Evolutionary conservation across 2,113 vertebrate genomes (phyloP), one percentile per base, ranked within the genome.

Genomic region (Syrmaticus mikado): DNA sequence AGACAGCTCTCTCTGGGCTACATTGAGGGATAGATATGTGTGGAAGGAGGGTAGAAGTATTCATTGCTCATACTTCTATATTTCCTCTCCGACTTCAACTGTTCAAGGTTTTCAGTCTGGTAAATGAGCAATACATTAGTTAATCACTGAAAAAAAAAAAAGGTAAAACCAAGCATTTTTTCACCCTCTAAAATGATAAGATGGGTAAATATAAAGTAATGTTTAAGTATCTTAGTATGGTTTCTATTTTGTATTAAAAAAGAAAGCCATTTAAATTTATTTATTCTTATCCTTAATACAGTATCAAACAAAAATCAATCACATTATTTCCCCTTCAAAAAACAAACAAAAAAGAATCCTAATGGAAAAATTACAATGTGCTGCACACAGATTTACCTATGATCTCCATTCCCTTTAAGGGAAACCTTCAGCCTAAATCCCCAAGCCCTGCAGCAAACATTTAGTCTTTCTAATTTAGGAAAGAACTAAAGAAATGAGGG

Each of bases 361-460:
- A 86, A 34, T 12, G 1, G 8, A 43, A 91, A 55, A 19, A 66
- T 9, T 70, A 77, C 13, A 64, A 28, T 48, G 2, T 55, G 41
- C 34, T 64, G 50, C 55, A 38, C 19, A 34, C 7, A 68, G 32
- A 71, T 46, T 77, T 81, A 85, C 76, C 4, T 62, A 68, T 2
- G 1, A 67, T 52, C 40, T 60, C 68, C 22, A 32, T 55, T 85
- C 91, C 58, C 19, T 41, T 75, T 96, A 87, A 89, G 30, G 71
- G 45, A 12, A 95, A 32, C 28, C 43, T 66, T 82, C 19, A 55
- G 8, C 61, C 38, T 92, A 90, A 91, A 85, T 73, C 78, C 64
- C 30, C 58, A 57, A 72, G n/a, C 15, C 41, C 12, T 62, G 27
- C 43, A 68, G 67, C 34, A 55, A 65, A 73, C 3, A 66, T 13